Evolutionary conservation across 1,140 invertebrate genomes (phyloP), one percentile per base, ranked within the genome.

Genomic region (Bilobella aurantiaca): DNA sequence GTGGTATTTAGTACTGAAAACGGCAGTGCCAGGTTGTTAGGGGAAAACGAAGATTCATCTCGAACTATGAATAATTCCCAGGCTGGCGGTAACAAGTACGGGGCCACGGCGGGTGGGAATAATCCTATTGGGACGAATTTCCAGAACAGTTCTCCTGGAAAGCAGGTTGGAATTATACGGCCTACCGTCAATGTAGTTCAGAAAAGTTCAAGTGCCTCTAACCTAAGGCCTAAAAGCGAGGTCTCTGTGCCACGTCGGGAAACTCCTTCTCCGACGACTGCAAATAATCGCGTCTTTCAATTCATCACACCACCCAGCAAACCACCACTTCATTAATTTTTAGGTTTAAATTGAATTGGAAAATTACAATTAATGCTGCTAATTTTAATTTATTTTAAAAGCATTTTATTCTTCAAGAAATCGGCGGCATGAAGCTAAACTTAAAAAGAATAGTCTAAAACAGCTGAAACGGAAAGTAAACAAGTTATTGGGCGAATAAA

Each of bases 151-250:
- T 70, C 70, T 3, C 68, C 64, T 1, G 56, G 76, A 65, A 81
- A 82, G 70, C 81, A 82, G 71, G 80, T 85, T 31, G 83, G 83
- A 8, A 81, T 85, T 1, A 85, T 84, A 63, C 73, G 82, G 64
- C 83, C 83, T 0, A 76, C 84, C 29, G 61, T 62, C 3, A 71
- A 65, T 29, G 58, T 21, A 59, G 27, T 59, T 3, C 18, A 16
- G 28, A 27, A 23, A 32, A 29, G 28, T 18, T 42, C 34, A 42
- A 42, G 18, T 42, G 8, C 34, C 18, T 42, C 34, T 18, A 42
- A 42, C 34, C 18, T 42, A n/a, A n/a, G 37, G 8, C 37, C 37
- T 42, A 42, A 12, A 42, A 42, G 8, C 37, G 37, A 12, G 37
- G 8, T n/a, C n/a, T n/a, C 37, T 8, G 8, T 42, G 49, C 21